phyloP scores from a whole-genome alignment of 2,888 invertebrate species.

The Thecophora atra region DNA sequence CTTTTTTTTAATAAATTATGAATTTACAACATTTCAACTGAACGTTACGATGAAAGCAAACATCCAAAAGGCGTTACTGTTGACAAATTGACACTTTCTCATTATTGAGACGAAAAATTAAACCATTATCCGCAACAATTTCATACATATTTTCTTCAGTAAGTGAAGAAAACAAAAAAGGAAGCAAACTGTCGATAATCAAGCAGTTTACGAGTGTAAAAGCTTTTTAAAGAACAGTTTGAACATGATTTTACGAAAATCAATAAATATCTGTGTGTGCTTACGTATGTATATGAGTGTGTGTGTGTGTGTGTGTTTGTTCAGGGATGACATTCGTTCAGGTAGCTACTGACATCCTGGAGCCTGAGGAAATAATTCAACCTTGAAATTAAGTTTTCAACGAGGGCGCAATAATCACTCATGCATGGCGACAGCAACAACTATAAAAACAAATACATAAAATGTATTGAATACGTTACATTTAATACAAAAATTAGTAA shows the following conservation, averaged over 20 bases:
- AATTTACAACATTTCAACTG: too few species aligned
- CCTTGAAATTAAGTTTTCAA: conserved; percentile 58
- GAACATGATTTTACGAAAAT: neutral
- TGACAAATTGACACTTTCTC: neutral
- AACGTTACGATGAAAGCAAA: too few species aligned
- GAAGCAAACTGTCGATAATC: neutral
- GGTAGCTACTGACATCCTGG: neutral
- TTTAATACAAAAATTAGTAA: too few species aligned
- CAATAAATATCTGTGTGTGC: too few species aligned
- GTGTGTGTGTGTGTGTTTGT: neutral
- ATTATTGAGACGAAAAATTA: conserved; percentile 4
- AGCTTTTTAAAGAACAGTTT: neutral
- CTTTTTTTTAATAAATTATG: too few species aligned
- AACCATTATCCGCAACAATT: neutral
- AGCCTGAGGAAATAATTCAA: conserved; percentile 49
- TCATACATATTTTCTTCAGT: too few species aligned
- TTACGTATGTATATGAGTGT: neutral
- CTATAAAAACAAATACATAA: neutral
- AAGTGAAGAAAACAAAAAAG: too few species aligned
- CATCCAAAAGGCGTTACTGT: neutral
- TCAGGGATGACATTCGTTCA: neutral
- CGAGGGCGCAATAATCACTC: neutral
- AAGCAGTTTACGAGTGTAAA: neutral
- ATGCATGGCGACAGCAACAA: conserved; percentile 33
- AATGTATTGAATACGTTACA: too few species aligned